Conservation (phyloP, 2,113 vertebrate species). For the Coptodon bakossiorum region DNA sequence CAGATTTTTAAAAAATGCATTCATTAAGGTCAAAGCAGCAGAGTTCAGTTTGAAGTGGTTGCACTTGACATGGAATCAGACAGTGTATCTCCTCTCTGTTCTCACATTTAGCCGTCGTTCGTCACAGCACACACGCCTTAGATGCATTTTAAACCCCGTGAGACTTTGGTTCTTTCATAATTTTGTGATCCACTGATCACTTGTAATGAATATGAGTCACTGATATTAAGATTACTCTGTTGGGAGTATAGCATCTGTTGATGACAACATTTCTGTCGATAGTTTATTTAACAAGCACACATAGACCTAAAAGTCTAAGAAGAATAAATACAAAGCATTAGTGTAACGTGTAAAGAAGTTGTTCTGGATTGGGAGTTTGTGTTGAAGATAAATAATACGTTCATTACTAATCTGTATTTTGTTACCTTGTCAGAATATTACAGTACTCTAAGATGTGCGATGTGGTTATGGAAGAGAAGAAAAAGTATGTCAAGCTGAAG, state of each 20-base stretch:
- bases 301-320: background rate
- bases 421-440: constrained; percentile 67
- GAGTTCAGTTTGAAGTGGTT: background rate
- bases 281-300: background rate
- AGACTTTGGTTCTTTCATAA: background rate
- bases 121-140: background rate
- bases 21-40: background rate
- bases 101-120: background rate
- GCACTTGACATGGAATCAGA: background rate
- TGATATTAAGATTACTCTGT: background rate
- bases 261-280: background rate
- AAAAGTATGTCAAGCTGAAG: constrained; percentile 80
- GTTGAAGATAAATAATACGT: background rate
- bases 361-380: background rate
- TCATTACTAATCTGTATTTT: background rate
- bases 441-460: constrained; percentile 72
- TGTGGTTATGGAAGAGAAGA: constrained; percentile 75
- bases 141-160: background rate
- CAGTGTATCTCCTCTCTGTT: background rate
- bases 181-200: background rate
- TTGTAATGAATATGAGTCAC: background rate
- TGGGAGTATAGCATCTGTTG: background rate
- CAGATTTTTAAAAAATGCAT: background rate
- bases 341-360: background rate
- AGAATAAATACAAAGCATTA: background rate